Percentiles rank a stretch among this genome's conserved stretches.
phyloP scores from a whole-genome alignment of 2,888 invertebrate genomes.

The Epistrophella euchroma region DNA sequence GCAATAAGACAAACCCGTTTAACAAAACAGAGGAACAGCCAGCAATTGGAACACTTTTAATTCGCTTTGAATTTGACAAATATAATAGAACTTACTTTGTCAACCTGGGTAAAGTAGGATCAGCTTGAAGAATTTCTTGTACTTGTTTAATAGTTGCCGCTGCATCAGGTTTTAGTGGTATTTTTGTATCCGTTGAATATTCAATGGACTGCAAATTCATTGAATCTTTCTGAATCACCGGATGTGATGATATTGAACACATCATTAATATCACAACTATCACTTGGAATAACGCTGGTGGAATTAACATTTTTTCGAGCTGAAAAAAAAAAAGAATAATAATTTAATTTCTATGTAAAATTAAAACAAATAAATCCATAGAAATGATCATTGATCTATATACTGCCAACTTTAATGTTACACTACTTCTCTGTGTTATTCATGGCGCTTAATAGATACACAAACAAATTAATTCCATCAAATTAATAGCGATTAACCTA shows the following conservation, averaged over 20 bases:
- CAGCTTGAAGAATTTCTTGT: conserved; percentile 82
- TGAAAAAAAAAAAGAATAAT: neutral
- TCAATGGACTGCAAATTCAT: conserved; percentile 44
- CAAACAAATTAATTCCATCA: neutral
- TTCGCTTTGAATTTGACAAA: neutral
- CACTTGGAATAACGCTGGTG: neutral
- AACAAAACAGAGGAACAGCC: no score
- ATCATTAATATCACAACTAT: neutral
- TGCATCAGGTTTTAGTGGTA: conserved; percentile 77
- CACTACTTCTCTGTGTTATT: no score
- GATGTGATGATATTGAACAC: conserved; percentile 21
- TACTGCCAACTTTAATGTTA: neutral
- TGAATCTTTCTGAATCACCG: conserved; percentile 37
- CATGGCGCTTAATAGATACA: neutral
- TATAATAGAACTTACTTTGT: conserved; percentile 80
- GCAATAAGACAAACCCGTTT: no score
- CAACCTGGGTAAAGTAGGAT: conserved; percentile 82
- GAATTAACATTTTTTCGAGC: conserved; percentile 38
- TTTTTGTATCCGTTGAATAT: conserved; percentile 1
- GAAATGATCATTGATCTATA: neutral
- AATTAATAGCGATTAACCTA: neutral
- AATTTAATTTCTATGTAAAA: neutral
- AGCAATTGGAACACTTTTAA: no score
- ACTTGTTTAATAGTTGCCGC: conserved; percentile 83
- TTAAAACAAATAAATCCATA: neutral